Evolutionary conservation across 2,888 invertebrate species (phyloP).

Genomic region (Platycheirus albimanus): DNA sequence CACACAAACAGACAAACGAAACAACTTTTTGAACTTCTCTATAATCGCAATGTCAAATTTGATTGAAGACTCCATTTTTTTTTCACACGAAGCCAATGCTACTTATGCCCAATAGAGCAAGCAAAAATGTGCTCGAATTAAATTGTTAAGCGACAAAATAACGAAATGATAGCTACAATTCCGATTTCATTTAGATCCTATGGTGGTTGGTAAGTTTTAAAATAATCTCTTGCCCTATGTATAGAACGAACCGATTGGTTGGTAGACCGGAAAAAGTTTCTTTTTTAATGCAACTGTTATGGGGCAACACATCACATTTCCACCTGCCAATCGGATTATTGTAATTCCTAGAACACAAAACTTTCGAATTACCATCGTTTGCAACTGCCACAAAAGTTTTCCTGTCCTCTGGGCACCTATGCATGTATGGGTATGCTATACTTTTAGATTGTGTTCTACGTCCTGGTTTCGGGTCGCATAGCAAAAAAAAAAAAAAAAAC

Average conservation of each 20-base stretch:
- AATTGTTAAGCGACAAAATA: not conserved
- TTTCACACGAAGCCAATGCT: too few relatives aligned
- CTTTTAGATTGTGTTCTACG: not conserved
- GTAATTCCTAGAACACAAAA: slow-evolving; percentile 56
- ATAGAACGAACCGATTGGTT: too few relatives aligned
- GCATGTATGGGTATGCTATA: not conserved
- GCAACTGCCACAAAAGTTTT: slow-evolving; percentile 48
- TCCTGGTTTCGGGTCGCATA: not conserved
- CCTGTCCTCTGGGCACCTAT: slow-evolving; percentile 8
- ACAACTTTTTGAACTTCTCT: too few relatives aligned
- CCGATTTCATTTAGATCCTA: slow-evolving; percentile 3
- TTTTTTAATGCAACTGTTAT: slow-evolving; percentile 33
- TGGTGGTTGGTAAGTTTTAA: not conserved
- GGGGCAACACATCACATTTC: slow-evolving; percentile 43
- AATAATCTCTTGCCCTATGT: slow-evolving; percentile 2
- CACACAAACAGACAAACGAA: too few relatives aligned
- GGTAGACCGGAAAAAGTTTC: slow-evolving; percentile 34
- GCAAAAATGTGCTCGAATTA: not conserved
- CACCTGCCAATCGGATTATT: slow-evolving; percentile 69
- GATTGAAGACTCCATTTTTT: too few relatives aligned
- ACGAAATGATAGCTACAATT: not conserved
- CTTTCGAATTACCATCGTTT: slow-evolving; percentile 63
- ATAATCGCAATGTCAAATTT: too few relatives aligned
- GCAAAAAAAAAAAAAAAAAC: slow-evolving; percentile 30
- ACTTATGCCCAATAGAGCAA: too few relatives aligned